Evolutionary conservation across 1,140 invertebrate genomes (phyloP).

Genomic region (Maniola jurtina): DNA sequence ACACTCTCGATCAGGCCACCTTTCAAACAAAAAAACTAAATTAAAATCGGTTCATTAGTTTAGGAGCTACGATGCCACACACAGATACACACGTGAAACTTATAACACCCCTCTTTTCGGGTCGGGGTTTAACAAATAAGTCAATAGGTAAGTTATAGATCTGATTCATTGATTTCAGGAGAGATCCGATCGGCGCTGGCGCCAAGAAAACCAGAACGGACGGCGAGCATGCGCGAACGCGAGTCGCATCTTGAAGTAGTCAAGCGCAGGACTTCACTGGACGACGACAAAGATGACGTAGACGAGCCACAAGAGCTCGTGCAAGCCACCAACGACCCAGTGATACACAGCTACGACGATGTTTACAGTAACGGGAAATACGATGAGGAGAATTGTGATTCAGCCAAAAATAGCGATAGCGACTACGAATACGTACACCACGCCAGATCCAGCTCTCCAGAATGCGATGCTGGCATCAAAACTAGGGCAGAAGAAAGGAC

Average conservation of each 20-base stretch:
- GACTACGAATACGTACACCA: constrained; percentile 83
- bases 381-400: constrained; percentile 68
- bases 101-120: too few relatives aligned
- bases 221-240: constrained; percentile 88
- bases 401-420: constrained; percentile 78
- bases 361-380: constrained; percentile 74
- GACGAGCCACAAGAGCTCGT: constrained; percentile 67
- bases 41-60: too few relatives aligned
- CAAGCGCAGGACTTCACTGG: constrained; percentile 73
- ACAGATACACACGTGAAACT: too few relatives aligned
- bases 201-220: constrained; percentile 88
- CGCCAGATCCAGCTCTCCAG: constrained; percentile 81
- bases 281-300: constrained; percentile 70
- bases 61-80: too few relatives aligned
- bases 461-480: constrained; percentile 80
- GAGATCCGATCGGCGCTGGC: constrained; percentile 88
- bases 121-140: not conserved
- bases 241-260: constrained; percentile 82
- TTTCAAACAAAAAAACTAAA: too few relatives aligned
- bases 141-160: constrained; percentile 24
- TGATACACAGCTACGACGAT: constrained; percentile 74
- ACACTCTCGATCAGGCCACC: too few relatives aligned
- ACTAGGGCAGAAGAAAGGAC: constrained; percentile 56
- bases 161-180: constrained; percentile 73
- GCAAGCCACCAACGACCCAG: constrained; percentile 65